Conservation (phyloP, 1,140 invertebrate genomes). For the Scaptodrosophila lebanonensis region DNA sequence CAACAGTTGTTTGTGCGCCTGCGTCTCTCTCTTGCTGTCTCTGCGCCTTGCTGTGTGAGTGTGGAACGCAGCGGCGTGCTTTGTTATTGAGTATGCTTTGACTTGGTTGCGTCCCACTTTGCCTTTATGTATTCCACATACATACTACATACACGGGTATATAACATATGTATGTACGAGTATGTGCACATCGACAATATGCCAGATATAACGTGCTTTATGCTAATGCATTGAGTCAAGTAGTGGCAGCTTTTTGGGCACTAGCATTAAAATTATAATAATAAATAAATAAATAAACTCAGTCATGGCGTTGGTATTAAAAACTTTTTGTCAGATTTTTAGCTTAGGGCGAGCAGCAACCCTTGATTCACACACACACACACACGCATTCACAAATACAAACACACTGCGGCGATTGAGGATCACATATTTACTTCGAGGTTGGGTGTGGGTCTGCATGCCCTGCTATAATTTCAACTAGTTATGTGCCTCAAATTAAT, state of each 20-base stretch:
- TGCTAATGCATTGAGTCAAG: constrained; percentile 29
- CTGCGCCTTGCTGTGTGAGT: constrained; percentile 15
- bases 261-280: constrained; percentile 29
- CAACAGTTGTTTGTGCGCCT: constrained; percentile 32
- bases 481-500: not conserved
- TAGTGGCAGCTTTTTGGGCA: constrained; percentile 14
- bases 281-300: constrained; percentile 44
- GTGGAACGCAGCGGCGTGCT: constrained; percentile 23
- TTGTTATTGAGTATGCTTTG: constrained; percentile 57
- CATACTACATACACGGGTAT: not conserved
- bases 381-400: no score
- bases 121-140: constrained; percentile 10
- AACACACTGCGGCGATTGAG: no score
- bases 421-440: no score
- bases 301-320: constrained; percentile 4
- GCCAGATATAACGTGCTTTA: constrained; percentile 15
- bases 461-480: constrained; percentile 27
- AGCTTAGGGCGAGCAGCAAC: not conserved
- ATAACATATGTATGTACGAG: not conserved
- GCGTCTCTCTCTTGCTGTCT: constrained; percentile 24
- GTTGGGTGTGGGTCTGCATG: no score
- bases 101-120: constrained; percentile 72
- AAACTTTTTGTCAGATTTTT: not conserved
- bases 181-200: not conserved
- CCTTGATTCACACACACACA: no score